Conservation (phyloP, 2,797 vertebrate species). For the Chelon labrosus region DNA sequence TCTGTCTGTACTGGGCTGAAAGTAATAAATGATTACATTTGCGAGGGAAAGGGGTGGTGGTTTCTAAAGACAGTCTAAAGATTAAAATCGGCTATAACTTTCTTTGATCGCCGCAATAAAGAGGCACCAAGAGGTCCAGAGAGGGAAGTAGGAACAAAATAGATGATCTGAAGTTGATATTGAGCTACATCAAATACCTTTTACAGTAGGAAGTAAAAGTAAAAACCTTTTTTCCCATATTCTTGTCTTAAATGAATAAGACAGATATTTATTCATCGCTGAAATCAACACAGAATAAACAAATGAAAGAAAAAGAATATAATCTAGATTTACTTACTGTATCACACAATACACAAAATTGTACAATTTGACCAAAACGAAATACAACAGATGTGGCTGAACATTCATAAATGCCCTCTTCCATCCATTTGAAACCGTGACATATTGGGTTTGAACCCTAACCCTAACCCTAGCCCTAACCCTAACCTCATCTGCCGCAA, state of each 20-base stretch:
- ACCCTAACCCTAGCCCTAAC: too few relatives aligned
- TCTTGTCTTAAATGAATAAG: not conserved
- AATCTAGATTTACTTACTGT: not conserved
- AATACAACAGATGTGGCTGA: not conserved
- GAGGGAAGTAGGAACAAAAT: not conserved
- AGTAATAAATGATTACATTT: not conserved
- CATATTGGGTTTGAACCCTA: constrained; percentile 4
- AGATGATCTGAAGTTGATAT: not conserved
- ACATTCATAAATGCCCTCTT: not conserved
- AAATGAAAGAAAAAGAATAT: not conserved
- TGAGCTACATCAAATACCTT: not conserved
- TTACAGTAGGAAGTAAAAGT: not conserved
- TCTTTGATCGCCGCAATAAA: not conserved
- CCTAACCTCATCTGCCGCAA: constrained; percentile 30
- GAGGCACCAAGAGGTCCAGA: not conserved
- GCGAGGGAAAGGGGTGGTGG: not conserved
- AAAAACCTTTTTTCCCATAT: not conserved
- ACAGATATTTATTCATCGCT: not conserved
- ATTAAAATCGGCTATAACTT: not conserved
- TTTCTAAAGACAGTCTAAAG: not conserved
- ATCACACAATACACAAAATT: not conserved
- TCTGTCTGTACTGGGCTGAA: not conserved
- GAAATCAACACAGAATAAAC: not conserved
- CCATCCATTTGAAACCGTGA: constrained; percentile 2
- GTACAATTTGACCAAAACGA: not conserved